Evolutionary conservation across 2,888 invertebrate genomes (phyloP), one percentile per base, ranked within the genome.

Genomic region (Teinopalpus imperialis): DNA sequence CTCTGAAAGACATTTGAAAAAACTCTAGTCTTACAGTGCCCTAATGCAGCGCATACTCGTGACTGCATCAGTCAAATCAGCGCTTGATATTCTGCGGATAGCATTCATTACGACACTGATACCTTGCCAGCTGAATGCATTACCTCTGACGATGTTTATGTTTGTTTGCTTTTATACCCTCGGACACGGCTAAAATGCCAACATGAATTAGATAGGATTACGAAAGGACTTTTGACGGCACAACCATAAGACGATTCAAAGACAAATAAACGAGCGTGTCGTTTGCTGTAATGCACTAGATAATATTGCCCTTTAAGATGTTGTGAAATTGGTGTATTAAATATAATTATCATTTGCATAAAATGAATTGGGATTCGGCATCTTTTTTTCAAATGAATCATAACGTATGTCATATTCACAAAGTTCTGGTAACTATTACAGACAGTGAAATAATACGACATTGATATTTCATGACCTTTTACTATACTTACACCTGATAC

Each of bases 61-160:
- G 81, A 79, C 80, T 71, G 71, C 77, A 82, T 81, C 81, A 81
- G 79, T 81, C 78, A 80, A 81, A 81, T 80, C 74, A 75, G 62
- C 70, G 64, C 68, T 79, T 71, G 77, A 80, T 81, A 81, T 81
- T 73, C 80, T 69, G 60, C 52, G 64, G 68, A 74, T 74, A 74
- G 65, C 69, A 68, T 74, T 79, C 76, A 77, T 39, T 44, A 39
- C 24, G 24, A 32, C 65, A 59, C 55, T 66, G 63, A 63, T 62
- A 64, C 60, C 62, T 54, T 61, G 64, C 63, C 59, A 63, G 63
- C 61, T 65, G 66, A 63, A 66, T 63, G 59, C 55, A 63, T 63
- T 61, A 62, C 63, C 61, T 69, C 66, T 67, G 63, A 64, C 63
- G 53, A 57, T 59, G 71, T 66, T 67, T 70, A 59, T 51, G 60